phyloP scores from a whole-genome alignment of 2,888 invertebrate genomes.

The Ophioninae sp. region DNA sequence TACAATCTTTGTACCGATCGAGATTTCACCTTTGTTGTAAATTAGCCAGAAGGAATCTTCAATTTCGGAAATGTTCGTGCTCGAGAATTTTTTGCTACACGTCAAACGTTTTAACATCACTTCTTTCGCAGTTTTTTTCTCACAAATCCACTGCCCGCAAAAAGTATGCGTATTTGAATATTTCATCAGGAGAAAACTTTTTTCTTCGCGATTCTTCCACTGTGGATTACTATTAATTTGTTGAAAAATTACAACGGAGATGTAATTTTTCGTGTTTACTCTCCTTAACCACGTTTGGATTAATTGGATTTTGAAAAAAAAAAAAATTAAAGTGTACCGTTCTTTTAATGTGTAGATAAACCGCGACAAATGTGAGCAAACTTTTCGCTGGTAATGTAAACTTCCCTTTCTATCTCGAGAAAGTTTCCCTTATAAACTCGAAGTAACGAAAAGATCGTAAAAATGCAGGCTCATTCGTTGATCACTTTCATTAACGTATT shows the following conservation, averaged over 20 bases:
- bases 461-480: background rate
- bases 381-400: background rate
- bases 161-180: background rate
- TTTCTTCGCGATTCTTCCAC: background rate
- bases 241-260: background rate
- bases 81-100: background rate
- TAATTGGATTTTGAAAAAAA: background rate
- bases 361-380: background rate
- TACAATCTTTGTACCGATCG: background rate
- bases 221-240: background rate
- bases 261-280: background rate
- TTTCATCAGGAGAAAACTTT: background rate
- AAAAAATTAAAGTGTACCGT: background rate
- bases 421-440: background rate
- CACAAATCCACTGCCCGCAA: background rate
- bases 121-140: too few relatives aligned
- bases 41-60: background rate
- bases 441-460: background rate
- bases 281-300: background rate
- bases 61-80: background rate
- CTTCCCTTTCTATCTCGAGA: background rate
- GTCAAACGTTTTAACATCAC: too few relatives aligned
- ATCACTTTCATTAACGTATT: background rate
- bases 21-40: background rate
- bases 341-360: background rate